A percentile compares a stretch with the other conserved stretches of the same genome.
Evolutionary conservation across 23 tunicate genomes (phyloP).

Genomic region (Diplosoma virens): DNA sequence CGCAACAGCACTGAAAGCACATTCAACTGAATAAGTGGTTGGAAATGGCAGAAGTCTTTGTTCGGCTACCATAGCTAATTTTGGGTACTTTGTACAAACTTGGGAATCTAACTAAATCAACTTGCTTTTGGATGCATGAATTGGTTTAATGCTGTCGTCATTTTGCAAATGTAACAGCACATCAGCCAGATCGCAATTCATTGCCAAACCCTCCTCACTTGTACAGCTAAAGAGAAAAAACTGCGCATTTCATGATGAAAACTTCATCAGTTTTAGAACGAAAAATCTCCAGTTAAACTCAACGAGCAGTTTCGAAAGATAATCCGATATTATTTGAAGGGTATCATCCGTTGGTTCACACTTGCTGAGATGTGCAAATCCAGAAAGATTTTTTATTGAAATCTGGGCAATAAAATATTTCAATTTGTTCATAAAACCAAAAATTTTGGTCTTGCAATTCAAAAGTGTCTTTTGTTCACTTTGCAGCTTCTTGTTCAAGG

Average conservation of each 20-base stretch:
- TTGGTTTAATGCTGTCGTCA: slow-evolving; percentile 24
- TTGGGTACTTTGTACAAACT: slow-evolving; percentile 9
- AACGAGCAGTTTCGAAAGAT: slow-evolving; percentile 7
- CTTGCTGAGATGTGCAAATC: neutral
- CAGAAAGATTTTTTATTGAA: slow-evolving; percentile 1
- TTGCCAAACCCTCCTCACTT: slow-evolving; percentile 22
- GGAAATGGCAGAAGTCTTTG: slow-evolving; percentile 41
- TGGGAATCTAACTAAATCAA: slow-evolving; percentile 31
- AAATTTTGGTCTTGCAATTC: too few species aligned
- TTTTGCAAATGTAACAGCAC: slow-evolving; percentile 6
- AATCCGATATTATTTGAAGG: slow-evolving; percentile 7
- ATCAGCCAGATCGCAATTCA: slow-evolving; percentile 4
- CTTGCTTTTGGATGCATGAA: slow-evolving; percentile 13
- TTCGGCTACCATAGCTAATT: slow-evolving; percentile 14
- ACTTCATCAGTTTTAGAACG: slow-evolving; percentile 11
- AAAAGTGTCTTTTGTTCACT: too few species aligned
- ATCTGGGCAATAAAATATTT: slow-evolving; percentile 4
- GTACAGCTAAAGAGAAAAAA: neutral
- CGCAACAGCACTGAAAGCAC: neutral
- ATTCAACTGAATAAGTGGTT: neutral
- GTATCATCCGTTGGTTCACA: slow-evolving; percentile 17
- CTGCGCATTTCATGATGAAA: slow-evolving; percentile 9
- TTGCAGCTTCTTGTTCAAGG: slow-evolving; percentile 19
- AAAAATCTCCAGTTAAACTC: neutral
- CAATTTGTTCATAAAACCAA: slow-evolving; percentile 2